Percentiles rank a stretch among this genome's conserved stretches.
These are phyloP conservation scores for Drosophila nebulosa DNA, from an alignment of 1,140 invertebrate genomes.

Conservation along the genomic window DNA sequence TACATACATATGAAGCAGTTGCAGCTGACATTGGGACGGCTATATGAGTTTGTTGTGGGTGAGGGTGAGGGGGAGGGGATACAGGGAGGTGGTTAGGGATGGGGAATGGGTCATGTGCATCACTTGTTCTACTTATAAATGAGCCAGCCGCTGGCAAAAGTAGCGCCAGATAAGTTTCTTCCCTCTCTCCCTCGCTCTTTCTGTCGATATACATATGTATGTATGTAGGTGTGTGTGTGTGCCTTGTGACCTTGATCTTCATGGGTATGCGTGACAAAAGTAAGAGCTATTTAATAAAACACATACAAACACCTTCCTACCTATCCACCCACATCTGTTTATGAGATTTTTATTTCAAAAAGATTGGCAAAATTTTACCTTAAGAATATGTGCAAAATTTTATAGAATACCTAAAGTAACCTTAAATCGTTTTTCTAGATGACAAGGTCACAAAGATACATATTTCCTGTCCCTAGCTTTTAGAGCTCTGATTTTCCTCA, in stretches of 20 bases:
- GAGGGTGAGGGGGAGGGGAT: neutral
- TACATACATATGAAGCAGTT: conserved; percentile 31
- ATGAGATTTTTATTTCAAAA: neutral
- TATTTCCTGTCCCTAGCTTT: too few relatives aligned
- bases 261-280: neutral
- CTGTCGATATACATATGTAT: conserved; percentile 17
- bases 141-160: conserved; percentile 22
- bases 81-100: neutral
- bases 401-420: too few relatives aligned
- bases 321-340: neutral
- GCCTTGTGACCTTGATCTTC: neutral
- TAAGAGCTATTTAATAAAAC: neutral
- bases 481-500: too few relatives aligned
- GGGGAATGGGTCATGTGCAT: conserved; percentile 14
- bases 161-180: neutral
- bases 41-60: too few relatives aligned
- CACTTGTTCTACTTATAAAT: conserved; percentile 48
- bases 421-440: too few relatives aligned
- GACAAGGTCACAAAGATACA: too few relatives aligned
- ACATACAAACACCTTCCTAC: too few relatives aligned
- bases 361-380: neutral
- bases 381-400: too few relatives aligned
- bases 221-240: neutral
- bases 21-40: neutral
- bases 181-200: conserved; percentile 34